Percentiles rank a stretch among this genome's conserved stretches.
Evolutionary conservation across 2,113 vertebrate species (phyloP).

Genomic region (Salvelinus namaycush): DNA sequence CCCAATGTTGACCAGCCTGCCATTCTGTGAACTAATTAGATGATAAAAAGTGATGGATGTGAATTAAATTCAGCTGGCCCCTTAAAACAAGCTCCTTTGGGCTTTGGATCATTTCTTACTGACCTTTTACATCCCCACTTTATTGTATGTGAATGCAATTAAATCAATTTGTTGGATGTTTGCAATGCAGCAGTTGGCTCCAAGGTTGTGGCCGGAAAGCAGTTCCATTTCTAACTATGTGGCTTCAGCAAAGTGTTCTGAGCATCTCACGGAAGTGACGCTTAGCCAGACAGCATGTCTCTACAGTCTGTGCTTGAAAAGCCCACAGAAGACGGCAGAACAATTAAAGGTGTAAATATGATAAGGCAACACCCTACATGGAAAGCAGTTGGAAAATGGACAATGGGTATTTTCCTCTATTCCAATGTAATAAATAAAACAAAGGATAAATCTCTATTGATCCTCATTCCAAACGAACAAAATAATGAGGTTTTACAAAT

Average conservation of each 20-base stretch:
- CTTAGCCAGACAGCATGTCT: too few relatives aligned
- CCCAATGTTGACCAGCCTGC: slow-evolving; percentile 83
- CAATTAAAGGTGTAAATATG: slow-evolving; percentile 11
- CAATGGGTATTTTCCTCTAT: slow-evolving; percentile 14
- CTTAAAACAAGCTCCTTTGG: slow-evolving; percentile 81
- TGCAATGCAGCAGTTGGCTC: slow-evolving; percentile 78
- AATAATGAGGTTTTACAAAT: slow-evolving; percentile 52
- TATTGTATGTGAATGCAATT: slow-evolving; percentile 91
- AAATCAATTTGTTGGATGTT: slow-evolving; percentile 87
- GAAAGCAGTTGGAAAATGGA: slow-evolving; percentile 11
- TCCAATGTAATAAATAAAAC: slow-evolving; percentile 24
- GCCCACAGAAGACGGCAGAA: background rate
- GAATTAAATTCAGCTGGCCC: slow-evolving; percentile 86
- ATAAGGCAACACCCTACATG: slow-evolving; percentile 4
- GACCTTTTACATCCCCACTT: slow-evolving; percentile 92
- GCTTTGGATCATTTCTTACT: slow-evolving; percentile 86
- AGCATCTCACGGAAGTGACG: too few relatives aligned
- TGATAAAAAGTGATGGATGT: slow-evolving; percentile 99
- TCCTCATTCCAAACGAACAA: slow-evolving; percentile 39
- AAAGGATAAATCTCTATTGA: slow-evolving; percentile 42
- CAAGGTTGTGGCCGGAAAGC: slow-evolving; percentile 79
- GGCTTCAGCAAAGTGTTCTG: too few relatives aligned
- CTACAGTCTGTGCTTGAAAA: slow-evolving; percentile 54
- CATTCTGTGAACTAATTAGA: slow-evolving; percentile 93
- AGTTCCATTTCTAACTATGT: slow-evolving; percentile 28